Evolutionary conservation across 2,888 invertebrate genomes (phyloP), one percentile per base, ranked within the genome.

Genomic region (Parasteatoda lunata): DNA sequence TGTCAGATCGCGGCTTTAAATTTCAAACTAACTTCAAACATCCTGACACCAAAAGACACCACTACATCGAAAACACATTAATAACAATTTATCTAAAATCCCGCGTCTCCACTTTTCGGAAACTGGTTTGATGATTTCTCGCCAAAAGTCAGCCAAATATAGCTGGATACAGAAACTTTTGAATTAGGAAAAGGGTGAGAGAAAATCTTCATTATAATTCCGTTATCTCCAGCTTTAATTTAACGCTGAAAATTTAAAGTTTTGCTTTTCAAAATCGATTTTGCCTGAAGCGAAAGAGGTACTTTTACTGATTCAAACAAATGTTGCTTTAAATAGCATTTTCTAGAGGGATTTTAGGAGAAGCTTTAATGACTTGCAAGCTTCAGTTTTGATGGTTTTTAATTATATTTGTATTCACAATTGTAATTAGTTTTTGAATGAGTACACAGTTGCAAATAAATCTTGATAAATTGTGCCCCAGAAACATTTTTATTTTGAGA

Each of bases 31-130:
- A 81, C 81, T 73, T 15, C 54, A 68, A 75, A 68, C 66, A 51
- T 52, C 49, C 47, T 48, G 47, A 59, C 51, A 59, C n/a, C 68
- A 54, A 59, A 54, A 75, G 69, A 75, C 69, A 15, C 11, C 59
- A 9, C 30, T 54, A 59, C 48, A 68, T 54, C 59, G 75, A 75
- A 65, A 52, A 30, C 54, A 59, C 75, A 81, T 81, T 81, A 81
- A 81, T 81, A 81, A 81, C 81, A 81, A 81, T 81, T 81, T 81
- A 81, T 81, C 75, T 54, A 15, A 72, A 73, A 80, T 81, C 69
- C 81, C 66, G 45, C 72, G 45, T 81, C 48, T 66, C 48, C 75
- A 68, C 73, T 69, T 81, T 69, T 75, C 75, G n/a, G 15, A 59
- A n/a, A 7, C 11, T 13, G 59, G 59, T 30, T 30, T 30, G 30